Conservation (phyloP, 2,888 invertebrate species). For the Ophion ventricosus region DNA sequence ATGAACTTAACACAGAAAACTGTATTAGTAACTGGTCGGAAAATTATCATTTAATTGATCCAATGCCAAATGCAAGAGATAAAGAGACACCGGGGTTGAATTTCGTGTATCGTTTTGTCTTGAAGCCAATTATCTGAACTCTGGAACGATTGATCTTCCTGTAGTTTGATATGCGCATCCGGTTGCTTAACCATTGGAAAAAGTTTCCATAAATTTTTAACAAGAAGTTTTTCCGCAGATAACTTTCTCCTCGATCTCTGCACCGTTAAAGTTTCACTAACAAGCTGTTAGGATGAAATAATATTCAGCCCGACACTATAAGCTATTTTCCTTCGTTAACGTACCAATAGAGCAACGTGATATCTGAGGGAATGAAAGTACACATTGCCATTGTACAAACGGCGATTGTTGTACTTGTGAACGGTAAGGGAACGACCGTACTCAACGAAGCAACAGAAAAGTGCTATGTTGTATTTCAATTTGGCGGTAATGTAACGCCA, state of each 20-base stretch:
- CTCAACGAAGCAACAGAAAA: slow-evolving; percentile 33
- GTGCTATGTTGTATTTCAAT: slow-evolving; percentile 42
- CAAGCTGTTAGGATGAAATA: slow-evolving; percentile 33
- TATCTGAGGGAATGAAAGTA: not conserved
- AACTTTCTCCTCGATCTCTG: not conserved
- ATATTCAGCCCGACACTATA: slow-evolving; percentile 14
- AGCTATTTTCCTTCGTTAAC: slow-evolving; percentile 23
- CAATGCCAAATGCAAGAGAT: too few relatives aligned
- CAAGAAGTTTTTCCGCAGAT: too few relatives aligned
- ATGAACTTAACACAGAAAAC: too few relatives aligned
- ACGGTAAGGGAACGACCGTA: not conserved
- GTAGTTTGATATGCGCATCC: not conserved
- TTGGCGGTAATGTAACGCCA: slow-evolving; percentile 4
- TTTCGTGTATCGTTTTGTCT: too few relatives aligned
- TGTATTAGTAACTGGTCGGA: too few relatives aligned
- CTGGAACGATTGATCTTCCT: too few relatives aligned
- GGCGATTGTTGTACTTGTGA: not conserved
- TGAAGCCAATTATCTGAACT: too few relatives aligned
- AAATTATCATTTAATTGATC: too few relatives aligned
- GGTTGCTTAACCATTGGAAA: not conserved
- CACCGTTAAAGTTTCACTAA: slow-evolving; percentile 31
- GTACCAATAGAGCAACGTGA: not conserved
- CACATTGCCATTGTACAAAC: not conserved
- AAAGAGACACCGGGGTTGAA: too few relatives aligned
- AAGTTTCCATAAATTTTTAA: not conserved